Evolutionary conservation across 2,888 invertebrate species (phyloP), one percentile per base, ranked within the genome.

Genomic region (Trilocha varians): DNA sequence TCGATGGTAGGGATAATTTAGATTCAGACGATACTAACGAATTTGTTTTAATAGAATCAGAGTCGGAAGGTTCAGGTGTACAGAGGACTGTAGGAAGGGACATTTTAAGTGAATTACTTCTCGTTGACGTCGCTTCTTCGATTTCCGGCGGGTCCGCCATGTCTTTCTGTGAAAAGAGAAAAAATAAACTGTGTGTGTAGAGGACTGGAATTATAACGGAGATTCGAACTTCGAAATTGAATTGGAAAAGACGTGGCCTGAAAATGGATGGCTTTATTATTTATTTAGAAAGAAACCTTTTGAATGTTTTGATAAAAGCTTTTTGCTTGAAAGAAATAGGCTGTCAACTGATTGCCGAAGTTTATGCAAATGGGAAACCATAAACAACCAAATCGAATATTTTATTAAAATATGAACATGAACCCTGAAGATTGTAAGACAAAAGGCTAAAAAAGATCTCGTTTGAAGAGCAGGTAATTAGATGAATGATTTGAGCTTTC

Each of bases 21-120:
- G 82, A 83, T 36, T 79, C 79, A 0, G 83, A 80, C 13, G 72
- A 62, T n/a, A 67, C 49, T 32, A 77, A 65, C 9, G 65, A 52
- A 47, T 62, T 70, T 0, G 58, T 43, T 52, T 64, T 66, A 3
- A 57, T 45, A 25, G 64, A 44, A 38, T 67, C 52, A 32, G 67
- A 62, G 14, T 68, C 63, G 6, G 62, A 44, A 35, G 63, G 50
- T 40, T 70, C 67, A 32, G 74, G 59, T 25, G 83, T 72, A 45
- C 78, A 78, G 6, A 82, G 70, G 46, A 83, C 80, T 34, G 79
- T 78, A 2, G 84, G 82, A 34, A 83, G 52, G 43, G 75, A 60
- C 55, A 79, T 75, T 52, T 72, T 65, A 40, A 75, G 57, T 16
- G 73, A 56, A 52, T 64, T 71, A 43, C 55, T 69, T 54, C 61